phyloP scores from a whole-genome alignment of 2,888 invertebrate species.

The Apamea sordens region DNA sequence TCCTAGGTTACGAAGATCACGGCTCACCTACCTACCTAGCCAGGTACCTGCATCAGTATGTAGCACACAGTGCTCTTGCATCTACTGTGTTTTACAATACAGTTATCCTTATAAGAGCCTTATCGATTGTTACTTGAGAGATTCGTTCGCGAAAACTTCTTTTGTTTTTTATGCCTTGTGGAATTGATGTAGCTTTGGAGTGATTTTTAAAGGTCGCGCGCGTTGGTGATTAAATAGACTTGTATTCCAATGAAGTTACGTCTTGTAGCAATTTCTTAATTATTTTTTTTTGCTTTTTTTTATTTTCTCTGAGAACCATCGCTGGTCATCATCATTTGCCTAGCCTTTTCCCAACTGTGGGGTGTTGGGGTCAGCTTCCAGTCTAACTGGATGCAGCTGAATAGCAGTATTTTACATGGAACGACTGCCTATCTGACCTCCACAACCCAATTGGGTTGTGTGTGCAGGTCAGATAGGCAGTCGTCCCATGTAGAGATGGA shows the following conservation, averaged over 20 bases:
- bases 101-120: slow-evolving; percentile 51
- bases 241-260: neutral
- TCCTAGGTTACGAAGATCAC: slow-evolving; percentile 56
- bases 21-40: slow-evolving; percentile 31
- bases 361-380: neutral
- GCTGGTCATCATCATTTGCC: no score
- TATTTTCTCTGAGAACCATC: no score
- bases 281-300: no score
- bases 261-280: neutral
- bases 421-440: neutral
- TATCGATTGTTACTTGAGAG: neutral
- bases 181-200: neutral
- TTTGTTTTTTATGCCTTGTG: neutral
- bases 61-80: slow-evolving; percentile 48
- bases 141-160: slow-evolving; percentile 4
- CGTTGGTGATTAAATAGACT: neutral
- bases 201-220: neutral
- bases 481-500: no score
- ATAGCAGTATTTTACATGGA: neutral
- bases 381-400: neutral
- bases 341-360: neutral
- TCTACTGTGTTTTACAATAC: slow-evolving; percentile 14
- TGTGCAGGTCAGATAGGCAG: no score
- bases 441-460: neutral
- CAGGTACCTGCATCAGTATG: slow-evolving; percentile 4